A percentile compares a stretch with the other conserved stretches of the same genome.
Conservation (phyloP, 2,888 invertebrate genomes). For the Caenorhabditis sp. region DNA sequence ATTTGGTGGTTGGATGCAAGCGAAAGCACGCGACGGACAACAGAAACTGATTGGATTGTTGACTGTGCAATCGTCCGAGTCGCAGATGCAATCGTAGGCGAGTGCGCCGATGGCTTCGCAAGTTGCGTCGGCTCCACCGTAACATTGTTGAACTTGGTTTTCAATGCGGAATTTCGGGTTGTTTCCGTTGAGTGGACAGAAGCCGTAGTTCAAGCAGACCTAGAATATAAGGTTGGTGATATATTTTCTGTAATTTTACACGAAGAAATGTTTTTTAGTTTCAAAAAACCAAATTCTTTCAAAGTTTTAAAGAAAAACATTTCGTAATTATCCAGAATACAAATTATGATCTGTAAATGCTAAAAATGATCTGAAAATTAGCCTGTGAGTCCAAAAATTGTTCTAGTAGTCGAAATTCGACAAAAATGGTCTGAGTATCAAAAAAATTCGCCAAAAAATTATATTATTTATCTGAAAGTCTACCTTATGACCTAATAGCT, state of each 20-base stretch:
- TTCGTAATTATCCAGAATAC: too few relatives aligned
- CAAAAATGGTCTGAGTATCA: too few relatives aligned
- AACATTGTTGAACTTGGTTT: constrained; percentile 70
- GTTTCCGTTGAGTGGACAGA: constrained; percentile 70
- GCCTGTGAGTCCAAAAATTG: too few relatives aligned
- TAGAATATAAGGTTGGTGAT: constrained; percentile 18
- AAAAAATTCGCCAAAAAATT: too few relatives aligned
- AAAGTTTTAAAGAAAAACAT: too few relatives aligned
- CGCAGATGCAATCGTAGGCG: constrained; percentile 70
- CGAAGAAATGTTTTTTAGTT: too few relatives aligned
- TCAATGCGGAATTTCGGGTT: constrained; percentile 71
- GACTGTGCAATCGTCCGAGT: constrained; percentile 69
- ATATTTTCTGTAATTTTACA: not conserved
- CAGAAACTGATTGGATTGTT: constrained; percentile 70
- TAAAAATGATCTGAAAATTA: not conserved
- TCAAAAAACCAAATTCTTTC: too few relatives aligned
- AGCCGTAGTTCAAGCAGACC: constrained; percentile 70
- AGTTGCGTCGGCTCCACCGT: constrained; percentile 68
- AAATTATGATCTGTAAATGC: too few relatives aligned
- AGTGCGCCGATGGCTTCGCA: constrained; percentile 70
- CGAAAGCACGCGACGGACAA: constrained; percentile 70
- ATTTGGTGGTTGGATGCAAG: constrained; percentile 70
- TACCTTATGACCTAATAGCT: too few relatives aligned
- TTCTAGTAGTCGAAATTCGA: too few relatives aligned
- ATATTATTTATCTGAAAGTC: too few relatives aligned